Conservation (phyloP, 2,113 vertebrate genomes). For the Tragelaphus buxtoni region DNA sequence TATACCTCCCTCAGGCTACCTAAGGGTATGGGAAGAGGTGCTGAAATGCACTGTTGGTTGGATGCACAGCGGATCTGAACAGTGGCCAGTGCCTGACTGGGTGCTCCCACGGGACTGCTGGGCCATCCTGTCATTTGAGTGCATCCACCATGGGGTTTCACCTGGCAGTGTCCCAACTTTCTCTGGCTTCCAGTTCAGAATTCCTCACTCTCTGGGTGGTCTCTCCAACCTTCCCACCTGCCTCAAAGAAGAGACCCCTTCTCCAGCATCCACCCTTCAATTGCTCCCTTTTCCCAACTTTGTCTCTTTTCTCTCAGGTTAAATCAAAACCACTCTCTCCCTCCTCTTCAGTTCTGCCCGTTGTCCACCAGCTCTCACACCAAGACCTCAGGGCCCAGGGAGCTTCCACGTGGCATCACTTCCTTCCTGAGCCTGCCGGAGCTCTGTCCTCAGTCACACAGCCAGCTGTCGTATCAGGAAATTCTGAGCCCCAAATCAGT, state of each 20-base stretch:
- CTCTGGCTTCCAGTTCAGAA: not conserved
- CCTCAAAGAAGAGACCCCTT: not conserved
- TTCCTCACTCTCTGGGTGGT: not conserved
- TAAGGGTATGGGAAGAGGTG: not conserved
- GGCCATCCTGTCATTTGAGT: not conserved
- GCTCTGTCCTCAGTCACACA: not conserved
- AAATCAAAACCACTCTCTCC: not conserved
- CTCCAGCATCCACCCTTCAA: too few relatives aligned
- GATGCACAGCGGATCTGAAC: not conserved
- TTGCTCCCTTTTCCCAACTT: not conserved
- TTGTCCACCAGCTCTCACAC: not conserved
- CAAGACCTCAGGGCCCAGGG: not conserved
- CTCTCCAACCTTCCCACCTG: not conserved
- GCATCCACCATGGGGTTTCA: too few relatives aligned
- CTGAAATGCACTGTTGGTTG: not conserved
- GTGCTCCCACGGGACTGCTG: not conserved
- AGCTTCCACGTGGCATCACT: not conserved
- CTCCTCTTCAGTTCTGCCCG: not conserved
- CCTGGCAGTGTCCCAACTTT: not conserved
- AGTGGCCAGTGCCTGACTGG: not conserved
- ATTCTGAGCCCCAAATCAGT: not conserved
- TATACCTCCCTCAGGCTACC: not conserved
- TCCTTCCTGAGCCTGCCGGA: too few relatives aligned
- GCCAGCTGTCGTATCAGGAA: not conserved
- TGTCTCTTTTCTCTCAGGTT: not conserved